phyloP scores from a whole-genome alignment of 2,797 vertebrate species.

The Pempheris klunzingeri region DNA sequence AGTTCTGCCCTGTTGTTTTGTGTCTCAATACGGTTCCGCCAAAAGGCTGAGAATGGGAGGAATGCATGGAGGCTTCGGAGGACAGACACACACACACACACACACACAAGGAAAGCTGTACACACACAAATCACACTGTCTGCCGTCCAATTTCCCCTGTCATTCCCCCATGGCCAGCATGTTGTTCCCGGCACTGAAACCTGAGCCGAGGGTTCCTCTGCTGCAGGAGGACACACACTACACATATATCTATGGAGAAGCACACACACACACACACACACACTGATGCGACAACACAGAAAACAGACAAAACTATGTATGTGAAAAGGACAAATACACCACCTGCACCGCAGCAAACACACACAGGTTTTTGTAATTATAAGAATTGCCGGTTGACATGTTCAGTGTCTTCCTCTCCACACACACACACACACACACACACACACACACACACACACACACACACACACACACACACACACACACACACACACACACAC shows the following conservation, averaged over 20 bases:
- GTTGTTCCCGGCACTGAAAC: conserved; percentile 84
- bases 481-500: conserved; percentile 25
- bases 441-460: conserved; percentile 3
- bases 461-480: conserved; percentile 22
- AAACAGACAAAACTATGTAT: conserved; percentile 39
- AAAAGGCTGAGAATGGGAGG: conserved; percentile 77
- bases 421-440: conserved; percentile 12
- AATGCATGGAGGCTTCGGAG: conserved; percentile 81
- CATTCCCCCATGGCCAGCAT: conserved; percentile 77
- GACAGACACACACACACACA: conserved; percentile 54
- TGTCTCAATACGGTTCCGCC: conserved; percentile 66
- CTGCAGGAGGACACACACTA: conserved; percentile 55
- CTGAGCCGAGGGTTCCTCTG: conserved; percentile 74
- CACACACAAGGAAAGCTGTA: conserved; percentile 54
- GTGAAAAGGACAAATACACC: conserved; percentile 30
- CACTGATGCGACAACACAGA: conserved; percentile 10
- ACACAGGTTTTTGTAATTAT: conserved; percentile 2
- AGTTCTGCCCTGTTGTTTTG: conserved; percentile 60
- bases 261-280: conserved; percentile 16
- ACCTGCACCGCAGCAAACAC: conserved; percentile 19
- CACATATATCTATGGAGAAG: conserved; percentile 11
- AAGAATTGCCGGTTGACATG: conserved; percentile 10
- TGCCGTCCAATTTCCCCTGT: conserved; percentile 82
- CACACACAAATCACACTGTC: conserved; percentile 83
- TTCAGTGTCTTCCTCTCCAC: conserved; percentile 9